Conservation (phyloP, 1,140 invertebrate genomes). For the Eumaeus atala region DNA sequence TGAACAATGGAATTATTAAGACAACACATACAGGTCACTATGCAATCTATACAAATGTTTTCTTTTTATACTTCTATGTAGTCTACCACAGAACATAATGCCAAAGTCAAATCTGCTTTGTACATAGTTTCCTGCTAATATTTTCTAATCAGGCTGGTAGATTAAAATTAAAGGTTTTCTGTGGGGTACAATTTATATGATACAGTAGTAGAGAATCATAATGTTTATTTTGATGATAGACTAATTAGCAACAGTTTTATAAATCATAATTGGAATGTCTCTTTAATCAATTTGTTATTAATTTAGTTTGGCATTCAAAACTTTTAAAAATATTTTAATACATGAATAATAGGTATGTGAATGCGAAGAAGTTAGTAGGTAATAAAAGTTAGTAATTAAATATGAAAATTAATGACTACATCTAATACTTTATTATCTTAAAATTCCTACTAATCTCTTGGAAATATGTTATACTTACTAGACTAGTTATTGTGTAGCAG, state of each 20-base stretch:
- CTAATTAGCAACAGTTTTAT: constrained; percentile 25
- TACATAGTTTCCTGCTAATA: background rate
- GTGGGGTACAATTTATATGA: too few relatives aligned
- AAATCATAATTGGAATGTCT: constrained; percentile 61
- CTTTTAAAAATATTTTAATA: too few relatives aligned
- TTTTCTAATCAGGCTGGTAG: too few relatives aligned
- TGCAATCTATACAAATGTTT: too few relatives aligned
- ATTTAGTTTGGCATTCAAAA: too few relatives aligned
- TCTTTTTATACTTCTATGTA: too few relatives aligned
- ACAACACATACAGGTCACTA: background rate
- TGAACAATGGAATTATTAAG: constrained; percentile 16
- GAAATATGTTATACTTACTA: constrained; percentile 1
- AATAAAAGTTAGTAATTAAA: background rate
- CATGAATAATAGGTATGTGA: too few relatives aligned
- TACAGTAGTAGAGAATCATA: too few relatives aligned
- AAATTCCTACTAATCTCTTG: constrained; percentile 13
- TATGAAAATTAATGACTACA: constrained; percentile 4
- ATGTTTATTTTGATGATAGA: constrained; percentile 12
- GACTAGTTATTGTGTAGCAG: constrained; percentile 1
- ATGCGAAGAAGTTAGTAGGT: background rate
- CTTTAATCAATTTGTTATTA: background rate
- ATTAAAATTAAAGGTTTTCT: too few relatives aligned
- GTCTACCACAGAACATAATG: too few relatives aligned
- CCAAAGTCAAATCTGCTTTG: too few relatives aligned
- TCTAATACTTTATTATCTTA: constrained; percentile 14